Evolutionary conservation across 2,113 vertebrate species (phyloP).

Genomic region (Loxodonta africana): DNA sequence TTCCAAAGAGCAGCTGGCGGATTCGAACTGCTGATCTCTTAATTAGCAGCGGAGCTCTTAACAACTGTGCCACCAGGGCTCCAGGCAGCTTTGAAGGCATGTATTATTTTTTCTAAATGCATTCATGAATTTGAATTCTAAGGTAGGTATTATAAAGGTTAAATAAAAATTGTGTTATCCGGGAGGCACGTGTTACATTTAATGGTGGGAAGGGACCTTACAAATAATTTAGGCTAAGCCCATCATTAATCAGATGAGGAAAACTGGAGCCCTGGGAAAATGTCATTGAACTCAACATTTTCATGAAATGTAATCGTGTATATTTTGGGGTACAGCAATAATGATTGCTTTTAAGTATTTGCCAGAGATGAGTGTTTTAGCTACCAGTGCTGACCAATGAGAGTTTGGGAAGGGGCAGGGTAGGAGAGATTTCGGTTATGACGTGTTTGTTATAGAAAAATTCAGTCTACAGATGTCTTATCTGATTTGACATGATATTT

Average conservation of each 20-base stretch:
- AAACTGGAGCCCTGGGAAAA: not conserved
- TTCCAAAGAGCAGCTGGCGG: no score
- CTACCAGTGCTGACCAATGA: not conserved
- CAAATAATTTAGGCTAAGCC: constrained; percentile 22
- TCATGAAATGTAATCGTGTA: not conserved
- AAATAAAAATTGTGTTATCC: constrained; percentile 48
- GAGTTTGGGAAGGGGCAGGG: not conserved
- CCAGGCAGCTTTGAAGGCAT: not conserved
- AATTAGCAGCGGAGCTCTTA: no score
- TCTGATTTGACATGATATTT: not conserved
- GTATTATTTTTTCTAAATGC: not conserved
- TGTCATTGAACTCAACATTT: not conserved
- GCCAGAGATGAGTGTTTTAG: not conserved
- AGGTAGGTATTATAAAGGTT: not conserved
- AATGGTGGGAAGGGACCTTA: not conserved
- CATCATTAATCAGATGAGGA: constrained; percentile 14
- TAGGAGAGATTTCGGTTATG: not conserved
- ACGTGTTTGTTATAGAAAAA: not conserved
- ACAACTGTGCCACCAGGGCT: no score
- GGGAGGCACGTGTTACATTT: not conserved
- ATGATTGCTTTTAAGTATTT: constrained; percentile 1
- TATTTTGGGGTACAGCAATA: not conserved
- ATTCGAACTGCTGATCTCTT: no score
- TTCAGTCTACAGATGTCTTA: not conserved
- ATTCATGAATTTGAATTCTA: not conserved